Evolutionary conservation across 1,140 invertebrate genomes (phyloP), one percentile per base, ranked within the genome.

Genomic region (Drosophila sproati): DNA sequence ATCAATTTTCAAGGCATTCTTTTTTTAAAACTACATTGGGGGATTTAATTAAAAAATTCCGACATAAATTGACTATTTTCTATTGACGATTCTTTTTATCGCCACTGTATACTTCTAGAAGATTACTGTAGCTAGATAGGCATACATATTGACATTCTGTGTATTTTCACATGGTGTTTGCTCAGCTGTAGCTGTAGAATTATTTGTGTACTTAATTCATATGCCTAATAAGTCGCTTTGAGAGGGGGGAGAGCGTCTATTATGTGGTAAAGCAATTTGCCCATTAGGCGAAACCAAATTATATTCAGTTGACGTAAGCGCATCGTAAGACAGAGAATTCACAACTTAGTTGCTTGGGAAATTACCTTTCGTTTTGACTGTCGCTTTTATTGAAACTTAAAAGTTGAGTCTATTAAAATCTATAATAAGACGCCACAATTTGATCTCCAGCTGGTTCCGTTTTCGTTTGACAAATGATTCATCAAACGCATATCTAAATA

Each of bases 101-200:
- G 20, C 20, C 20, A 1, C 20, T 20, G 12, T 12, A 20, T n/a
- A n/a, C 4, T 32, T 10, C 1, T 10, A 50, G 7, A 7, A 50
- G 48, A 50, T 20, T 31, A 31, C 29, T 45, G 31, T 45, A 48
- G 7, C 35, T 43, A 31, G 7, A 39, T 43, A 28, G 35, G 7
- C 47, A 31, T 43, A 64, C 7, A 43, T 45, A 6, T 29, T n/a
- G 43, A 20, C 10, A 12, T 39, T 32, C 31, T 28, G 12, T 43
- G 29, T 41, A 50, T 32, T 35, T 35, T 20, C 43, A 48, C 31
- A 54, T 45, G 28, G 43, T 78, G 59, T 78, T 76, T 82, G 59
- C 6, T 8, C 67, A 82, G 80, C 80, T 82, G 77, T 28, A 82
- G 80, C 80, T 82, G 37, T 62, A 45, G 37, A 43, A 34, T 39